A percentile compares a stretch with the other conserved stretches of the same genome.
Evolutionary conservation across 2,113 vertebrate genomes (phyloP).

Genomic region (Syngnathus scovelli): DNA sequence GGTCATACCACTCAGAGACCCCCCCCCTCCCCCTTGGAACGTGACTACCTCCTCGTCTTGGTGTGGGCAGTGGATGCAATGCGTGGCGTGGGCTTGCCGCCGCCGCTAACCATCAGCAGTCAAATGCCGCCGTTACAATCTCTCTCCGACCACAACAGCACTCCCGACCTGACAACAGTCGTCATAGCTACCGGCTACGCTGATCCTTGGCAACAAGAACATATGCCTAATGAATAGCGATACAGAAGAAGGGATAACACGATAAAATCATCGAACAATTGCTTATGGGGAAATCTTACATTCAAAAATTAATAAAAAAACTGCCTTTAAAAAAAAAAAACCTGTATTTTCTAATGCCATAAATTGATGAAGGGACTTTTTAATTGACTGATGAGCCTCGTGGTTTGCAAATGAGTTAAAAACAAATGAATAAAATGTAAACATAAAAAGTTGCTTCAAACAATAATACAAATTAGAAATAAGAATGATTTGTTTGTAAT

Average conservation of each 20-base stretch:
- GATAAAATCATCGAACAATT: neutral
- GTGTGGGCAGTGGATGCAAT: slow-evolving; percentile 58
- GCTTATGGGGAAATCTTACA: neutral
- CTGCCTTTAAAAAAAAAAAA: too few relatives aligned
- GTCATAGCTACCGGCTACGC: slow-evolving; percentile 46
- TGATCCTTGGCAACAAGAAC: slow-evolving; percentile 28
- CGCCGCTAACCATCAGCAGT: slow-evolving; percentile 56
- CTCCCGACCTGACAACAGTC: slow-evolving; percentile 53
- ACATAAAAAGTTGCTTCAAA: too few relatives aligned
- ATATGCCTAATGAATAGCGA: neutral
- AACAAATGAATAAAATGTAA: too few relatives aligned
- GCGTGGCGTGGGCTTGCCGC: slow-evolving; percentile 55
- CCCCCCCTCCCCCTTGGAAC: slow-evolving; percentile 54
- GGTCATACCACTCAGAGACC: slow-evolving; percentile 67
- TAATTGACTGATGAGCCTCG: too few relatives aligned
- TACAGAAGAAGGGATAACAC: neutral
- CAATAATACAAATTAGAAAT: too few relatives aligned
- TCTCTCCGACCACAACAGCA: slow-evolving; percentile 46
- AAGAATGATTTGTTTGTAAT: too few relatives aligned
- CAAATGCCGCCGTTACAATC: slow-evolving; percentile 58
- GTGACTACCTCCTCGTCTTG: slow-evolving; percentile 63
- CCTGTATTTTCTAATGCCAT: too few relatives aligned
- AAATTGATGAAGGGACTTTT: too few relatives aligned
- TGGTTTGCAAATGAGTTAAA: too few relatives aligned
- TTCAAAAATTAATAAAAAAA: too few relatives aligned